Conservation (phyloP, 2,113 vertebrate species). For the Apistogramma diplotaenia region DNA sequence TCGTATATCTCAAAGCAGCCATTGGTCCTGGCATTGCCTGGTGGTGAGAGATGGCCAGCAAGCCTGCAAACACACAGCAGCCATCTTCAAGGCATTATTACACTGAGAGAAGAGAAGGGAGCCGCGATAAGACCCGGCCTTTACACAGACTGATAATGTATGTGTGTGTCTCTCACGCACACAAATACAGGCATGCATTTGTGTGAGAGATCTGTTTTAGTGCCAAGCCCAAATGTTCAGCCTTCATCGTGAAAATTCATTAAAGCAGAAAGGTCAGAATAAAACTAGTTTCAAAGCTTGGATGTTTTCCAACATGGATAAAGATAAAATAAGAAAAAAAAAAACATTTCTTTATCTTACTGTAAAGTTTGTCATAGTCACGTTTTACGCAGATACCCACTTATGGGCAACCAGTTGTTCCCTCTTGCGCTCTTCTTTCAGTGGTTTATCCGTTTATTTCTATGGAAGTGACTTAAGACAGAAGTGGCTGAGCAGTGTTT, state of each 20-base stretch:
- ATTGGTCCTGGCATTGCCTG: slow-evolving; percentile 59
- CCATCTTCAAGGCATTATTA: slow-evolving; percentile 53
- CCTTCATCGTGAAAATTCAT: slow-evolving; percentile 72
- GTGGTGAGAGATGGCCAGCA: slow-evolving; percentile 63
- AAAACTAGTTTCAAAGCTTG: slow-evolving; percentile 38
- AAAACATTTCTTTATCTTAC: neutral
- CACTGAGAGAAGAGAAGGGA: slow-evolving; percentile 12
- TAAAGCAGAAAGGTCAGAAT: slow-evolving; percentile 74
- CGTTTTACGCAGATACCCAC: neutral
- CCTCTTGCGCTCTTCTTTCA: neutral
- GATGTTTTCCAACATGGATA: slow-evolving; percentile 8
- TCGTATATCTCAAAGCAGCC: slow-evolving; percentile 41
- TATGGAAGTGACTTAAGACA: slow-evolving; percentile 1
- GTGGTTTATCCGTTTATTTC: neutral
- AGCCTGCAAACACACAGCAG: slow-evolving; percentile 29
- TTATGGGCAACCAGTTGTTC: neutral
- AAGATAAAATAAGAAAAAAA: neutral
- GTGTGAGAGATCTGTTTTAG: slow-evolving; percentile 35
- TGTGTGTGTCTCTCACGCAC: slow-evolving; percentile 6
- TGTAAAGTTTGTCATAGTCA: neutral
- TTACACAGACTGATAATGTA: slow-evolving; percentile 36
- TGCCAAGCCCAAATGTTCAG: slow-evolving; percentile 55
- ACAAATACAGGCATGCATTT: slow-evolving; percentile 22
- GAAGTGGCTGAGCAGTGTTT: slow-evolving; percentile 20
- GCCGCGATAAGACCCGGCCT: slow-evolving; percentile 45